Conservation (phyloP, 2,113 vertebrate genomes). For the Forbesichthys agassizii region DNA sequence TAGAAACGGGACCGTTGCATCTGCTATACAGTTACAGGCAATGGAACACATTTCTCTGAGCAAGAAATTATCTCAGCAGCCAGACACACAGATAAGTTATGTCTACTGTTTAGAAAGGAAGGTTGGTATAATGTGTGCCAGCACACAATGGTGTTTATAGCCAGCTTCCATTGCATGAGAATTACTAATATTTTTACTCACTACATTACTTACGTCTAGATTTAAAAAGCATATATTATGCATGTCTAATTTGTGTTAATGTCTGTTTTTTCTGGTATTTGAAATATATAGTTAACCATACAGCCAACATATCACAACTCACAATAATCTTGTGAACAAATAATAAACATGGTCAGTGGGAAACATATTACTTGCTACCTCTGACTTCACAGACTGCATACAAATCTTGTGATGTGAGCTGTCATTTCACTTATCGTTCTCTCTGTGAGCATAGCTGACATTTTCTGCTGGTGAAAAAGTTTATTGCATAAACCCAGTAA, state of each 20-base stretch:
- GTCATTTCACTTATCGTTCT: conserved; percentile 32
- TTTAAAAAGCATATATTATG: no score
- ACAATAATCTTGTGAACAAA: no score
- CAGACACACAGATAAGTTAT: conserved; percentile 43
- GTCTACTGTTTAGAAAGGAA: conserved; percentile 45
- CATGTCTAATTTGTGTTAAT: conserved; percentile 22
- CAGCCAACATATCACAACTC: not conserved
- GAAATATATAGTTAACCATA: conserved; percentile 10
- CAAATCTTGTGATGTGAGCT: conserved; percentile 14
- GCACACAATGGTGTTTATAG: conserved; percentile 38
- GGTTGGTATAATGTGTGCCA: conserved; percentile 37
- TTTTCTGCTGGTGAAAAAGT: conserved; percentile 10
- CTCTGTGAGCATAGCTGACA: conserved; percentile 17
- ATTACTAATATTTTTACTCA: conserved; percentile 33
- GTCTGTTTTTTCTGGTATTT: no score
- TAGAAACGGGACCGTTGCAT: conserved; percentile 38
- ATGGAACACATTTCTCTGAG: conserved; percentile 44
- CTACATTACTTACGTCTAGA: no score
- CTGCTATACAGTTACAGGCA: conserved; percentile 43
- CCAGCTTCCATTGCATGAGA: conserved; percentile 56
- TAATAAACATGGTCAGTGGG: no score
- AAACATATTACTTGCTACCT: not conserved
- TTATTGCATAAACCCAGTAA: not conserved
- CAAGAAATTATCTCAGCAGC: conserved; percentile 49
- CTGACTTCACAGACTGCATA: not conserved